Conservation (phyloP, 2,797 vertebrate species). For the Zalophus californianus region DNA sequence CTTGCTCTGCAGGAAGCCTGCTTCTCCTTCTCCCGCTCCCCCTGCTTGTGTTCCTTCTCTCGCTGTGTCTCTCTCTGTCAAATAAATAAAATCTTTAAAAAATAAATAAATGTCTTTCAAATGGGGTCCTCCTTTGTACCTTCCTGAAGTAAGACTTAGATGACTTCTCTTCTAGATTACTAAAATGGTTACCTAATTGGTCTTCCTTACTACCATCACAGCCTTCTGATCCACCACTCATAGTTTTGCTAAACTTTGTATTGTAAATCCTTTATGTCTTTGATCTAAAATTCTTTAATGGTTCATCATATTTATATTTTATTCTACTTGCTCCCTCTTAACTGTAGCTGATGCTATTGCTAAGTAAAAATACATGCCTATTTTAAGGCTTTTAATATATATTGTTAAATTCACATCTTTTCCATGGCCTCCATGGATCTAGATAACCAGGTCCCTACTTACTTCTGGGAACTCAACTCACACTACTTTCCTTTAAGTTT, state of each 20-base stretch:
- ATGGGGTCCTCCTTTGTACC: not conserved
- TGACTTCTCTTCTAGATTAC: not conserved
- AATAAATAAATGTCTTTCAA: not conserved
- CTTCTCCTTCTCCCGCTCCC: no score
- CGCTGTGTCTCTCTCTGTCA: no score
- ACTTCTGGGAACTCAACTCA: not conserved
- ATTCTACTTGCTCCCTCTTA: not conserved
- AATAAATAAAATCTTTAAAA: no score
- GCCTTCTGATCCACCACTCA: not conserved
- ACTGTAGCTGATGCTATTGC: not conserved
- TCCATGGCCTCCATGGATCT: not conserved
- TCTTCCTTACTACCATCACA: not conserved
- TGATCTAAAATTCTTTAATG: not conserved
- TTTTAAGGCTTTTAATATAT: not conserved
- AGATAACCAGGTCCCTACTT: not conserved
- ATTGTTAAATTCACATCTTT: not conserved
- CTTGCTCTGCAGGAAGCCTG: no score
- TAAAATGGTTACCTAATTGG: not conserved
- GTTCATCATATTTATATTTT: not conserved
- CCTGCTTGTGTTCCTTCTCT: no score
- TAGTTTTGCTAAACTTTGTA: not conserved
- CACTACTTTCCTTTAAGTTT: not conserved
- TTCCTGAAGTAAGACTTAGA: not conserved
- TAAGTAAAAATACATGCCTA: not conserved
- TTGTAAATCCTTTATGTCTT: not conserved